These are phyloP conservation scores for Drosophila cardini DNA, from an alignment of 1,140 invertebrate genomes.

Conservation along the genomic window DNA sequence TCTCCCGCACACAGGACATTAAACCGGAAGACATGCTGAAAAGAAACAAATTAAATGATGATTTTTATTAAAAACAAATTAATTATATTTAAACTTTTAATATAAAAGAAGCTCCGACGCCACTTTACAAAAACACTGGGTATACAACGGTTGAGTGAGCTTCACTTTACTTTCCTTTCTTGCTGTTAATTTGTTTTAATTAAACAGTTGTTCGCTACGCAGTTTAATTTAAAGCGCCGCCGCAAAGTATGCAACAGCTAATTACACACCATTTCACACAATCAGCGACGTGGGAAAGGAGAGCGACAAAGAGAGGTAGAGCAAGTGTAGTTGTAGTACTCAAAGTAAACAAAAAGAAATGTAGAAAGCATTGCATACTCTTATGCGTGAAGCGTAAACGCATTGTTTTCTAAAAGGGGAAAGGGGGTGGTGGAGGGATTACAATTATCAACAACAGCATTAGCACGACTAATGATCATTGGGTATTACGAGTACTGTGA, in stretches of 20 bases:
- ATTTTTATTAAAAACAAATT: neutral
- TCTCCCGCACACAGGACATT: conserved; percentile 86
- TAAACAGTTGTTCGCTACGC: neutral
- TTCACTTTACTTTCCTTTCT: too few species aligned
- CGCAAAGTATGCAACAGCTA: conserved; percentile 32
- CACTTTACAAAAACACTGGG: too few species aligned
- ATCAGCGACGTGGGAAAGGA: neutral
- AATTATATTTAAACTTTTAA: neutral
- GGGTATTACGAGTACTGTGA: conserved; percentile 3
- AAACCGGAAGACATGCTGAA: conserved; percentile 84
- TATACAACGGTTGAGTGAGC: too few species aligned
- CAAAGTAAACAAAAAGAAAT: neutral
- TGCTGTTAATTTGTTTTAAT: neutral
- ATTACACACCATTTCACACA: neutral
- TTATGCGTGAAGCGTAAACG: neutral
- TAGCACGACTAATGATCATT: conserved; percentile 56
- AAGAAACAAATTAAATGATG: conserved; percentile 14
- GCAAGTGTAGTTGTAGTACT: neutral
- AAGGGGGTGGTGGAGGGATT: neutral
- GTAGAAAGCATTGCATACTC: conserved; percentile 10
- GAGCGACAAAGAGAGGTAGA: neutral
- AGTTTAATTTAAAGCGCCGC: neutral
- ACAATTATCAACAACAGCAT: conserved; percentile 25
- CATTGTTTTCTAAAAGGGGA: neutral
- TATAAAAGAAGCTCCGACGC: neutral